Evolutionary conservation across 1,140 invertebrate species (phyloP), one percentile per base, ranked within the genome.

Genomic region (Daktulosphaira vitifoliae): DNA sequence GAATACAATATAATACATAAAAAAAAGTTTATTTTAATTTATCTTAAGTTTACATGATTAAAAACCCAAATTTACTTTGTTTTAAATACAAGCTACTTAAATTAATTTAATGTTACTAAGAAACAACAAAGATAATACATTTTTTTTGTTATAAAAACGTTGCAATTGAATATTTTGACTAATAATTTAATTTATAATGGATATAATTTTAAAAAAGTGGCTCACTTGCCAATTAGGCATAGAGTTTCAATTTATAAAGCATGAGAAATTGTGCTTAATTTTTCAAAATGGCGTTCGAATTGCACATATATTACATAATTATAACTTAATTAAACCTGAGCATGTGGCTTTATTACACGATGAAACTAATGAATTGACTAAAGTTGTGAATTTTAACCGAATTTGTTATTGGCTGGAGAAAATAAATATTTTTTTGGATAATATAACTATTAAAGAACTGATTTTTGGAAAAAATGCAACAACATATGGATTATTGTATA

Each of bases 261-360:
- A 20, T 26, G 23, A 56, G n/a, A 18, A 18, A 18, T 8, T 56
- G 13, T 44, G 38, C 25, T 56, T 38, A 6, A 56, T 25, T 2
- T 56, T 56, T 56, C 37, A 56, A 44, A 56, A 56, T 56, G 53
- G 53, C 25, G 39, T 56, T 15, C 16, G 38, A 5, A 42, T 56
- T 44, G 53, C 37, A 26, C 38, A 56, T 42, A 16, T 56, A 42
- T 38, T 56, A 25, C 38, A 20, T 3, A 56, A 56, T 22, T 56
- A 56, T 56, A 16, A 26, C 11, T 11, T 56, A 16, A n/a, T 56
- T 8, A 26, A 18, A 18, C 39, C 38, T 42, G 16, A 56, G 11
- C 33, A 56, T 11, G n/a, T 56, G 25, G 38, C 53, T 42, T 1
- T 44, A 13, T 44, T 56, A 6, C 2, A 42, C 23, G 13, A 56